phyloP scores from a whole-genome alignment of 2,113 vertebrate genomes.

The Nannobrachium achirus region DNA sequence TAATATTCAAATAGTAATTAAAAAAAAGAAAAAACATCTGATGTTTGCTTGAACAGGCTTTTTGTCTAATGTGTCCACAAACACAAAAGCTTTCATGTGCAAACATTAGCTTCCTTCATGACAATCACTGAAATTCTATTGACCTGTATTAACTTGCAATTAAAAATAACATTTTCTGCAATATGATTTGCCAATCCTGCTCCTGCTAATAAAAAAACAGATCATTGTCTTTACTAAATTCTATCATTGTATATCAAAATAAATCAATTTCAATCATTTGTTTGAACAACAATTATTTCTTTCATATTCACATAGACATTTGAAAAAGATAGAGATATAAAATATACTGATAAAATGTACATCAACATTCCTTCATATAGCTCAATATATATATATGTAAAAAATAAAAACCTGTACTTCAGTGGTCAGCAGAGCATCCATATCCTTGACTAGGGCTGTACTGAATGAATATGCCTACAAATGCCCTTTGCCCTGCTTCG shows the following conservation, averaged over 20 bases:
- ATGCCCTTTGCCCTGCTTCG: no score
- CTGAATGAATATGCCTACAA: no score
- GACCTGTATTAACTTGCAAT: slow-evolving; percentile 19
- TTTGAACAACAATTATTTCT: slow-evolving; percentile 22
- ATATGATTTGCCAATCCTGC: slow-evolving; percentile 11
- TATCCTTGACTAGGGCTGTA: not conserved
- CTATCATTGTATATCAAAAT: slow-evolving; percentile 41
- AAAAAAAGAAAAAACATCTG: not conserved
- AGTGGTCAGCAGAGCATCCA: slow-evolving; percentile 36
- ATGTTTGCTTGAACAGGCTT: not conserved
- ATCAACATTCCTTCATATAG: slow-evolving; percentile 37
- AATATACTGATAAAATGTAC: slow-evolving; percentile 49
- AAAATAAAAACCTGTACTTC: slow-evolving; percentile 13
- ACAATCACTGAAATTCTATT: slow-evolving; percentile 31
- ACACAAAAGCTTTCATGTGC: slow-evolving; percentile 1
- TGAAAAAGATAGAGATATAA: slow-evolving; percentile 8
- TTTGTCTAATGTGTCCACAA: not conserved
- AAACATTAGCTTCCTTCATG: slow-evolving; percentile 67
- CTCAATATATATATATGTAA: slow-evolving; percentile 5
- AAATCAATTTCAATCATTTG: slow-evolving; percentile 62
- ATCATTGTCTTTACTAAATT: slow-evolving; percentile 28
- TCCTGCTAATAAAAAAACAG: slow-evolving; percentile 20
- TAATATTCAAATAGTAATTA: not conserved
- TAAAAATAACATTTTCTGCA: not conserved
- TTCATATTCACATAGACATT: slow-evolving; percentile 49